These are phyloP conservation scores for Emydocephalus ijimae DNA, from an alignment of 2,113 vertebrate genomes.

Conservation along the genomic window DNA sequence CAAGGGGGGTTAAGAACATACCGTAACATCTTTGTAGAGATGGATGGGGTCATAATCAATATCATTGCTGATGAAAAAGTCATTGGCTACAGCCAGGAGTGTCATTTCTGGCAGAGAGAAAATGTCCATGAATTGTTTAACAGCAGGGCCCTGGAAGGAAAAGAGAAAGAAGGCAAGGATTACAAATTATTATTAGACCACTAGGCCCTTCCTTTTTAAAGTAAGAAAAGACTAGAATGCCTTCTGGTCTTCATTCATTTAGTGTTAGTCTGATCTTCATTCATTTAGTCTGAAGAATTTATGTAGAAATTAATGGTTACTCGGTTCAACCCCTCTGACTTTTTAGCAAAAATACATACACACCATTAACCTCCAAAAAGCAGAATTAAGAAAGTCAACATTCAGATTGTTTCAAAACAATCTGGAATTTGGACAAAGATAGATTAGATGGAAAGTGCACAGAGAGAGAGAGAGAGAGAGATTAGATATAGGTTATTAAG, in stretches of 20 bases:
- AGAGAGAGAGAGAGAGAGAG: background rate
- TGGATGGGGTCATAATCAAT: conserved; percentile 83
- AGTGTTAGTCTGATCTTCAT: background rate
- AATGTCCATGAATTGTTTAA: conserved; percentile 86
- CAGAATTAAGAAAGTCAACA: background rate
- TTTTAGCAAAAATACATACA: background rate
- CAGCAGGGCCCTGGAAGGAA: conserved; percentile 71
- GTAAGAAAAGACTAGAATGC: background rate
- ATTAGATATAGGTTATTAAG: background rate
- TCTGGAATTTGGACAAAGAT: background rate
- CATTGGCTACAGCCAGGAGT: conserved; percentile 78
- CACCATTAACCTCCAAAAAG: background rate
- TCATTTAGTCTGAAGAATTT: background rate
- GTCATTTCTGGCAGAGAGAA: conserved; percentile 86
- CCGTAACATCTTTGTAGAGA: conserved; percentile 82
- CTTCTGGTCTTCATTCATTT: background rate
- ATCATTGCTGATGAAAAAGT: conserved; percentile 78
- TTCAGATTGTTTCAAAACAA: background rate
- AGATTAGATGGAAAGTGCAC: background rate
- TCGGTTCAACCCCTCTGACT: background rate
- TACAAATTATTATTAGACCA: background rate
- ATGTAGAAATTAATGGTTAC: background rate
- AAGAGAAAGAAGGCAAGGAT: background rate
- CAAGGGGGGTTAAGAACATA: conserved; percentile 51
- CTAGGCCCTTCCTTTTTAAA: background rate